These are phyloP conservation scores for Cirrhinus mrigala DNA, from an alignment of 2,797 vertebrate species.

Conservation along the genomic window DNA sequence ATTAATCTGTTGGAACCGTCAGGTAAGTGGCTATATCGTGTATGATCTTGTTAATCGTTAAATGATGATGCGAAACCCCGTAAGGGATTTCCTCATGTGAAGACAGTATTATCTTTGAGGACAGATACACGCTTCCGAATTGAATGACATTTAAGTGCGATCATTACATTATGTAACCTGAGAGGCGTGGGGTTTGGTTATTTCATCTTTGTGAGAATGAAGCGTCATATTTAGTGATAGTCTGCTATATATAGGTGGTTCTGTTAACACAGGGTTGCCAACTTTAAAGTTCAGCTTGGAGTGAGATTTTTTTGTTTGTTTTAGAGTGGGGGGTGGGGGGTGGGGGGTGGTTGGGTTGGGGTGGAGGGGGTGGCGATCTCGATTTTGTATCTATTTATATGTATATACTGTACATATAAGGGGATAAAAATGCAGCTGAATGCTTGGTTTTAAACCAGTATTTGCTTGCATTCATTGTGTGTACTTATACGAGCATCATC, in stretches of 20 bases:
- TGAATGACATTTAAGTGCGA: conserved; percentile 17
- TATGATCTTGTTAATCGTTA: conserved; percentile 39
- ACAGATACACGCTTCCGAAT: background rate
- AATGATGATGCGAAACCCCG: background rate
- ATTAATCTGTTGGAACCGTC: background rate
- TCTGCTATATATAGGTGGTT: background rate
- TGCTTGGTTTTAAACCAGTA: too few species aligned
- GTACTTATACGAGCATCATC: too few species aligned
- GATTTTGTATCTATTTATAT: too few species aligned
- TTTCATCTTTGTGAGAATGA: conserved; percentile 36
- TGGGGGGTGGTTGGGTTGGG: too few species aligned
- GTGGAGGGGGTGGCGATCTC: too few species aligned
- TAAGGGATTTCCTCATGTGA: conserved; percentile 25
- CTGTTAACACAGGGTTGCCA: background rate
- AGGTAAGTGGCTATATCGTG: background rate
- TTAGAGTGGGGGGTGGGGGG: too few species aligned
- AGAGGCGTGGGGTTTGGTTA: conserved; percentile 34
- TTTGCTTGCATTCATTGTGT: too few species aligned
- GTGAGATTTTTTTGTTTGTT: too few species aligned
- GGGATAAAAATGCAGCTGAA: too few species aligned
- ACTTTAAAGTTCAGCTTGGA: too few species aligned
- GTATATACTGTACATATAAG: too few species aligned
- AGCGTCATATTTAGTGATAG: background rate
- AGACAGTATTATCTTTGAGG: conserved; percentile 13
- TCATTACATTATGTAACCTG: conserved; percentile 33